Evolutionary conservation across 2,888 invertebrate genomes (phyloP), one percentile per base, ranked within the genome.

Genomic region (Chrysolina oricalcia): DNA sequence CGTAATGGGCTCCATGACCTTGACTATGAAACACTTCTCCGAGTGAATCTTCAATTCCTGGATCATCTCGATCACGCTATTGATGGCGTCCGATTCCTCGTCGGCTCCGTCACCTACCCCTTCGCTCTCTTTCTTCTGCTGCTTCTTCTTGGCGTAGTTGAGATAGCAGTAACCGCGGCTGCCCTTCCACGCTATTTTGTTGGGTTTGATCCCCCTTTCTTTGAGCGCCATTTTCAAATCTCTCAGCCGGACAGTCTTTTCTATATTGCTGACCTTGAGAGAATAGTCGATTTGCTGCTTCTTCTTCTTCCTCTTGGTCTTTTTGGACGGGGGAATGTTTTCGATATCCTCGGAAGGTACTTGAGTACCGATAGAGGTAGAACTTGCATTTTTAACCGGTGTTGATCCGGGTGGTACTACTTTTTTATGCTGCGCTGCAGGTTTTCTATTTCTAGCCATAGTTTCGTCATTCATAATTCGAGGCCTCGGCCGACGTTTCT

Each of bases 161-260:
- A 95, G 90, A 84, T 92, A 94, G 78, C 88, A 88, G 77, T 86
- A 86, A 9, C 88, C 88, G 75, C 83, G 85, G 77, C 84, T 84
- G 1, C 88, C 88, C 27, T 85, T 84, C 95, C 95, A 95, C 70
- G 93, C 92, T 88, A 95, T 95, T 78, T 93, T 92, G 82, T 92
- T 92, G 6, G 95, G 95, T 85, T 93, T 94, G 72, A 95, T 93
- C 63, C 94, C 93, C 81, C 94, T 93, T 83, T 94, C 93, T 56
- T 91, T 91, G 43, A 95, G 88, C 46, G 94, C 95, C 67, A 92
- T 91, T 86, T 95, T 95, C 82, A 95, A 88, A 85, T 95, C 95
- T 65, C 94, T 92, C 10, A 95, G 93, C 77, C 95, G 91, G 13
- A 94, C 93, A 77, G 91, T 92, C 19, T 92, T 92, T 72, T 93